phyloP scores from a whole-genome alignment of 2,888 invertebrate species.

The Hypena proboscidalis region DNA sequence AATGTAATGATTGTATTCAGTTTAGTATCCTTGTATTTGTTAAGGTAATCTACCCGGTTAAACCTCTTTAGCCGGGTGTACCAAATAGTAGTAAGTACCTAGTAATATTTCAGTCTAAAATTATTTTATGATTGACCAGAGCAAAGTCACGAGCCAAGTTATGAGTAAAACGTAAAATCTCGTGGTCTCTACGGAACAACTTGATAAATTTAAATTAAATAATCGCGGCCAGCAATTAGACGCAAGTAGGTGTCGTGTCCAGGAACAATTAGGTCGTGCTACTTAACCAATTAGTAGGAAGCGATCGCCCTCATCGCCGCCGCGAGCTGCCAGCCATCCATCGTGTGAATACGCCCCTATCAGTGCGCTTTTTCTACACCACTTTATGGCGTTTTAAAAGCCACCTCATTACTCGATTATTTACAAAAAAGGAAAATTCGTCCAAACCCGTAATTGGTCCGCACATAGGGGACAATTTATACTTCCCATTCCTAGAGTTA shows the following conservation, averaged over 20 bases:
- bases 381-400: constrained; percentile 82
- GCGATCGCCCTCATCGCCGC: constrained; percentile 82
- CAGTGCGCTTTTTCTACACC: constrained; percentile 72
- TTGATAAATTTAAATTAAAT: constrained; percentile 34
- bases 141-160: no score
- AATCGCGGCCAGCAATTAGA: constrained; percentile 38
- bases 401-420: constrained; percentile 75
- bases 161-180: no score
- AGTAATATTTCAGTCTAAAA: no score
- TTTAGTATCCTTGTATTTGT: no score
- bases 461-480: constrained; percentile 81
- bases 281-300: constrained; percentile 82
- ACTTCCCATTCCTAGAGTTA: constrained; percentile 67
- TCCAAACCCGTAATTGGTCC: constrained; percentile 56
- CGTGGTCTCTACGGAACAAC: constrained; percentile 3
- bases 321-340: constrained; percentile 36
- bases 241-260: constrained; percentile 67
- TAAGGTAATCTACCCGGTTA: no score
- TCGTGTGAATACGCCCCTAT: constrained; percentile 83
- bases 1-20: no score
- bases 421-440: constrained; percentile 70
- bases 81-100: no score
- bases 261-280: constrained; percentile 74
- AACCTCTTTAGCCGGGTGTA: no score
- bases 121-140: no score